These are phyloP conservation scores for Callimorpha dominula DNA, from an alignment of 2,888 invertebrate species.

Conservation along the genomic window DNA sequence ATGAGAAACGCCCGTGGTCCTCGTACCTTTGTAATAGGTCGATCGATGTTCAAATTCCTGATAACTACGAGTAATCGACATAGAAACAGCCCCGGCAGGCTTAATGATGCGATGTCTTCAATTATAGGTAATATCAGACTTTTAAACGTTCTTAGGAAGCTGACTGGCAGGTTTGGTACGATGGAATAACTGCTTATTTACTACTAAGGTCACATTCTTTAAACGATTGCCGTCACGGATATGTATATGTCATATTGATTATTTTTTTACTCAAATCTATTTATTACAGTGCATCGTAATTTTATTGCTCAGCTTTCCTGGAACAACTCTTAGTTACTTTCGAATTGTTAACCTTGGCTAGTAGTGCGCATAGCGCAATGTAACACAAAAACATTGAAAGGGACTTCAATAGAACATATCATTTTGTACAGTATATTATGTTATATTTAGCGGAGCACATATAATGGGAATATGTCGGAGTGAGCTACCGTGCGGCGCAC, in stretches of 20 bases:
- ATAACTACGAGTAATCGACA: constrained; percentile 85
- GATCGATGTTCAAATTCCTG: constrained; percentile 81
- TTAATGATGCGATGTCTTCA: constrained; percentile 81
- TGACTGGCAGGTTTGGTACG: constrained; percentile 67
- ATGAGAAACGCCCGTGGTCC: constrained; percentile 82
- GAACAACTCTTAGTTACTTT: background rate
- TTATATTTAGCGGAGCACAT: constrained; percentile 50
- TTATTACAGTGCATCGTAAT: background rate
- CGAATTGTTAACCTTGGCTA: background rate
- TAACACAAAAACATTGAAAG: constrained; percentile 10
- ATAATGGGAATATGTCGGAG: constrained; percentile 47
- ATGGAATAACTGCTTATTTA: constrained; percentile 61
- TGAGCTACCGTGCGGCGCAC: constrained; percentile 79
- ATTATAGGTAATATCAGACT: constrained; percentile 84
- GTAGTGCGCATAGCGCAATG: constrained; percentile 10
- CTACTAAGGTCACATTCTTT: constrained; percentile 64
- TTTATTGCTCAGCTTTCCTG: background rate
- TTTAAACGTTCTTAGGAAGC: constrained; percentile 84
- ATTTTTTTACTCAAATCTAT: constrained; percentile 14
- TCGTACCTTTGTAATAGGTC: constrained; percentile 80
- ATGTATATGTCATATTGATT: constrained; percentile 35
- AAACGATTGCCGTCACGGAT: constrained; percentile 41
- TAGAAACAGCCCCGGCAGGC: constrained; percentile 79
- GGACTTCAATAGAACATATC: constrained; percentile 21
- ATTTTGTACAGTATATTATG: constrained; percentile 29